Base-by-base conservation (phyloP, 1,140 invertebrate genomes). In the Nebria ingens region DNA sequence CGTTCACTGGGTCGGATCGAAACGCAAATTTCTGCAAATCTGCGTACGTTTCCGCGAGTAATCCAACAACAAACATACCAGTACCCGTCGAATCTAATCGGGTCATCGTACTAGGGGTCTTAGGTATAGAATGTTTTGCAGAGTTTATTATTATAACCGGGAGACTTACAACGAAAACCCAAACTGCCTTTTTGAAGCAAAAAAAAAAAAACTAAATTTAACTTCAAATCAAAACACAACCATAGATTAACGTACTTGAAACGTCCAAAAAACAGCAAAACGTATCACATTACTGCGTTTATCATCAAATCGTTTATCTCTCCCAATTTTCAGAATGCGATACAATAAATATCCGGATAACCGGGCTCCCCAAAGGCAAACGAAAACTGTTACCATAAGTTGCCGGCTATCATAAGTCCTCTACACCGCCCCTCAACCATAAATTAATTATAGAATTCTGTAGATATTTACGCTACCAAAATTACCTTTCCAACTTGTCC, bases 11-110 rank as follows among this genome's bases (percentile, higher is more conserved):
- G 68, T 95, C 86, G 65, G 89, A 84, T 55, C 87, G 81, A 67
- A 94, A 96, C 0, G 84, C 82, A 65, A 93, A 93, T 68, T 96
- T 96, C 61, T 95, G 91, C 45, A 92, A 71, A 74, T 96, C 93
- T 0, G 92, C 89, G 65, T 91, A 86, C 0, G 89, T 90, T 73
- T 96, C 93, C 20, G 85, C 84, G 15, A 93, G 62, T 21, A 96
- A 75, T 3, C 93, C 93, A 55, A 88, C 76, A 2, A 87, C 74
- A 68, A 93, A 96, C 50, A 95, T 73, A 1, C 85, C 81, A 34
- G 86, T 86, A 11, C 92, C 92, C 17, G 87, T 80, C 25, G 89
- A 90, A 67, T 93, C 90, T 20, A 89, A 70, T 0, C 83, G 84
- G 0, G 89, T 89, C 85, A 89, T 89, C 0, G 86, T 89, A 69